Evolutionary conservation across 2,888 invertebrate species (phyloP).

Genomic region (Chalcosyrphus nemorum): DNA sequence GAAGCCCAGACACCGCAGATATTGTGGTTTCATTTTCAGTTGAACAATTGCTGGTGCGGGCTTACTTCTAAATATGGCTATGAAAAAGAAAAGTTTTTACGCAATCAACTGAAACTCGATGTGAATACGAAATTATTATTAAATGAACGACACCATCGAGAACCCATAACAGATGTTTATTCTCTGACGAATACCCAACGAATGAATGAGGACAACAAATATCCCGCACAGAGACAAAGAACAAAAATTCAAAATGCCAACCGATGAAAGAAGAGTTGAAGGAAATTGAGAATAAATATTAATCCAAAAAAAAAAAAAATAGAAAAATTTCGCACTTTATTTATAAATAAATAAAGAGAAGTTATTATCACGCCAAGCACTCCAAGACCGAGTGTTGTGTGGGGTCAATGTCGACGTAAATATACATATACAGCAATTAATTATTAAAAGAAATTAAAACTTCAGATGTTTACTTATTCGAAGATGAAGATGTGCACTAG

Average conservation of each 20-base stretch:
- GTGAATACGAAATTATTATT: slow-evolving; percentile 45
- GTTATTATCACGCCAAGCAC: neutral
- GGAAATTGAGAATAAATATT: neutral
- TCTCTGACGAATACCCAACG: neutral
- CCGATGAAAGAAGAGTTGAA: neutral
- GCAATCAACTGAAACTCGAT: slow-evolving; percentile 37
- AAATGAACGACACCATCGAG: slow-evolving; percentile 10
- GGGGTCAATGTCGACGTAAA: slow-evolving; percentile 17
- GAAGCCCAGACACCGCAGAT: slow-evolving; percentile 27
- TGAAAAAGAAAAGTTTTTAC: slow-evolving; percentile 61
- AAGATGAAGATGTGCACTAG: neutral
- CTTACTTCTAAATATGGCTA: slow-evolving; percentile 44
- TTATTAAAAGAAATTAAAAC: neutral
- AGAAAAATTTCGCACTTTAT: slow-evolving; percentile 6
- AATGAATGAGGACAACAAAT: slow-evolving; percentile 1
- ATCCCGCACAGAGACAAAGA: neutral
- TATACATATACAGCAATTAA: neutral
- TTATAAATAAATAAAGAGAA: slow-evolving; percentile 17
- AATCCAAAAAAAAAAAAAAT: neutral
- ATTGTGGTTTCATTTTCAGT: slow-evolving; percentile 57
- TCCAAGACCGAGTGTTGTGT: neutral
- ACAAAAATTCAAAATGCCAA: slow-evolving; percentile 2
- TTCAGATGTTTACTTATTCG: neutral
- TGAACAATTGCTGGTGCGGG: slow-evolving; percentile 33
- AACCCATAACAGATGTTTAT: slow-evolving; percentile 42